Percentiles rank a stretch among this genome's conserved stretches.
These are phyloP conservation scores for Zaprionus lachaisei DNA, from an alignment of 1,140 invertebrate genomes.

Conservation along the genomic window DNA sequence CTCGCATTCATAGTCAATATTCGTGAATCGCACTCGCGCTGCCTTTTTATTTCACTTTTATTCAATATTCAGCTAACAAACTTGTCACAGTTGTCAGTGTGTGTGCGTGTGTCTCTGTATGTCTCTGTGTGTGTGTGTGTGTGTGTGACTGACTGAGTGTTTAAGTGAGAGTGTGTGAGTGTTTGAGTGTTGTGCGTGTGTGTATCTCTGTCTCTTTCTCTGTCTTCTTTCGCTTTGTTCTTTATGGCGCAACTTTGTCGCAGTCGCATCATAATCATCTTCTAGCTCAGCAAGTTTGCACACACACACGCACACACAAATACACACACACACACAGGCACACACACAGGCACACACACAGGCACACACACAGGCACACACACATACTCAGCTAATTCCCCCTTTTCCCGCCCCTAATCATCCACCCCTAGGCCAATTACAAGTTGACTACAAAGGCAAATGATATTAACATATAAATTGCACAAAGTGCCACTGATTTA, in stretches of 20 bases:
- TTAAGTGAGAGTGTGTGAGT: background rate
- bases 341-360: constrained; percentile 2
- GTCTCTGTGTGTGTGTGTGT: background rate
- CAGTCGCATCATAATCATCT: constrained; percentile 56
- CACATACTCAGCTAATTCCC: background rate
- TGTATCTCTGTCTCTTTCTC: background rate
- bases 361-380: background rate
- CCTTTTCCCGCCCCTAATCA: background rate
- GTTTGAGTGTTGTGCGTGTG: background rate
- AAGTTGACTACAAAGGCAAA: constrained; percentile 75
- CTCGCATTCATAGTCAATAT: background rate
- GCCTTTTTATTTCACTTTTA: constrained; percentile 38
- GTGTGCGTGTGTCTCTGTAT: background rate
- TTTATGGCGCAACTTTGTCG: constrained; percentile 74
- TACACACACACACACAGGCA: constrained; percentile 1
- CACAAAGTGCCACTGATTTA: constrained; percentile 81
- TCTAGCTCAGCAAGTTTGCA: constrained; percentile 67
- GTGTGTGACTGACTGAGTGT: background rate
- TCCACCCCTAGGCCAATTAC: constrained; percentile 59
- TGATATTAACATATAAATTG: constrained; percentile 83
- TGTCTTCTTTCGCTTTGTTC: constrained; percentile 33
- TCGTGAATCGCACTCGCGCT: background rate
- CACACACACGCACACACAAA: background rate
- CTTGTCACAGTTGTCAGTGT: constrained; percentile 12
- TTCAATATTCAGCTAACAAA: constrained; percentile 64